phyloP scores from a whole-genome alignment of 2,888 invertebrate species.

The Polyploca ridens region DNA sequence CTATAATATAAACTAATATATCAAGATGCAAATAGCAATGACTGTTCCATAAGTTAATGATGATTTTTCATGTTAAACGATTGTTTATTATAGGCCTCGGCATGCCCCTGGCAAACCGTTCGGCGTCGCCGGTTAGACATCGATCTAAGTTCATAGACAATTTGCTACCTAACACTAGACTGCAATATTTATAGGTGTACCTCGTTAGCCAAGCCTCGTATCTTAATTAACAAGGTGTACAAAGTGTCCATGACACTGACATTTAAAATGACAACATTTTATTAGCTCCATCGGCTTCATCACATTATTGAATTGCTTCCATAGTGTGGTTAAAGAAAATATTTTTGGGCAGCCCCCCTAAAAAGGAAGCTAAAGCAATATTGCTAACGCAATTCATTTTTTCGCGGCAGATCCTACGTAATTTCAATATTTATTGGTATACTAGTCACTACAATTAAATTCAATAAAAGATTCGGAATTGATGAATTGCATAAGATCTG shows the following conservation, averaged over 20 bases:
- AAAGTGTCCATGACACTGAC: background rate
- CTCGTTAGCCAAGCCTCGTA: background rate
- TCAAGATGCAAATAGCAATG: too few relatives aligned
- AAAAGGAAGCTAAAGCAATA: too few relatives aligned
- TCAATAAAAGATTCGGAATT: too few relatives aligned
- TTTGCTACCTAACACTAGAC: background rate
- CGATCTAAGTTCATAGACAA: background rate
- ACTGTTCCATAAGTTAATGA: too few relatives aligned
- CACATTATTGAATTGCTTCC: background rate
- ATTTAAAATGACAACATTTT: background rate
- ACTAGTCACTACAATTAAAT: too few relatives aligned
- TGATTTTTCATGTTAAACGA: background rate
- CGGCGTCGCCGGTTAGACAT: background rate
- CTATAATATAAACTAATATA: too few relatives aligned
- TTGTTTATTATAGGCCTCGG: background rate
- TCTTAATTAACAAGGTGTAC: background rate
- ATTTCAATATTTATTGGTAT: too few relatives aligned
- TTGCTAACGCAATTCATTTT: too few relatives aligned
- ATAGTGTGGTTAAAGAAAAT: too few relatives aligned
- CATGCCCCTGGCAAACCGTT: background rate
- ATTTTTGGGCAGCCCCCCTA: too few relatives aligned
- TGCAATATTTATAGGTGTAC: background rate
- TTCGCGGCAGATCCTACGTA: too few relatives aligned
- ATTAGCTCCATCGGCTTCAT: background rate
- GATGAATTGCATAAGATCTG: too few relatives aligned